phyloP scores from a whole-genome alignment of 2,888 invertebrate genomes.

The Arenicola marina region DNA sequence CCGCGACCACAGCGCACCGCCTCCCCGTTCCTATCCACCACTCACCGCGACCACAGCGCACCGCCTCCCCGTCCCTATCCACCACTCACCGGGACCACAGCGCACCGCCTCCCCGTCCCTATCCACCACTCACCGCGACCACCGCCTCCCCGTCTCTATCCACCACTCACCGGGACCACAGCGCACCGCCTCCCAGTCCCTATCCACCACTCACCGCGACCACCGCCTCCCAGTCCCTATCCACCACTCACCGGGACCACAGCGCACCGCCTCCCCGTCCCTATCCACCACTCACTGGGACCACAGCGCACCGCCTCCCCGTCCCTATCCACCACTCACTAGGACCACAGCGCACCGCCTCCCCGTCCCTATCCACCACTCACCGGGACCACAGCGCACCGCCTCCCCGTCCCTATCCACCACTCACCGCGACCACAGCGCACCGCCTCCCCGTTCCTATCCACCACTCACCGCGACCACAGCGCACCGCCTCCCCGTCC shows the following conservation, averaged over 20 bases:
- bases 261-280: constrained; percentile 60
- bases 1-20: constrained; percentile 61
- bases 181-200: constrained; percentile 60
- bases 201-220: constrained; percentile 56
- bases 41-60: constrained; percentile 60
- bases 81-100: constrained; percentile 57
- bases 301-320: constrained; percentile 61
- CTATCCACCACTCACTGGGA: constrained; percentile 56
- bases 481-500: constrained; percentile 60
- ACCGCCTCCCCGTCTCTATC: constrained; percentile 62
- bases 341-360: constrained; percentile 60
- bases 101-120: constrained; percentile 61
- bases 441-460: constrained; percentile 61
- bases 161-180: constrained; percentile 57
- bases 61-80: constrained; percentile 61
- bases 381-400: constrained; percentile 61
- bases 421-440: constrained; percentile 59
- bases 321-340: constrained; percentile 57
- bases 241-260: constrained; percentile 57
- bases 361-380: constrained; percentile 57
- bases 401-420: constrained; percentile 60
- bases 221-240: constrained; percentile 61
- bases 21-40: constrained; percentile 59
- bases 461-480: constrained; percentile 57
- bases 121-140: constrained; percentile 54